phyloP scores from a whole-genome alignment of 2,888 invertebrate species.

The Ectemnius continuus region DNA sequence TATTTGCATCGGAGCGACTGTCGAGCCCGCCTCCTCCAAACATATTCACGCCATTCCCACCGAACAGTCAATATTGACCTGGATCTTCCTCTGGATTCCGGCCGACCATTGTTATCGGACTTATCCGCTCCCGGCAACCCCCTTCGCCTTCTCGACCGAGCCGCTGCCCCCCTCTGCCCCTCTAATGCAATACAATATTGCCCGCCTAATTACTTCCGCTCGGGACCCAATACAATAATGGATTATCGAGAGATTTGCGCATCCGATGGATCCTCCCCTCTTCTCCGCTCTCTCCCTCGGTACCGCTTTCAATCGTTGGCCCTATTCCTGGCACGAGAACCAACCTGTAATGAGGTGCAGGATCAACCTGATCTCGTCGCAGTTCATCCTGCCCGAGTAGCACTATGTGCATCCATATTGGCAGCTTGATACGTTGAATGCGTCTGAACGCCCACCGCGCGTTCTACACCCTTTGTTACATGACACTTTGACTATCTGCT shows the following conservation, averaged over 20 bases:
- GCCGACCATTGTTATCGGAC: not conserved
- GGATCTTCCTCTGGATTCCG: not conserved
- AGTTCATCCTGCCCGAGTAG: too few relatives aligned
- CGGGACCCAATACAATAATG: not conserved
- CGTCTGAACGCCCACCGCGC: too few relatives aligned
- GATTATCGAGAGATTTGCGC: conserved; percentile 5
- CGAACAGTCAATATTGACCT: conserved; percentile 18
- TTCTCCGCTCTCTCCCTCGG: too few relatives aligned
- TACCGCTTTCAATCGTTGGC: too few relatives aligned
- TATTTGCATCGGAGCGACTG: conserved; percentile 39
- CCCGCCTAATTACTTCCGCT: not conserved
- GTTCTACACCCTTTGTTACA: too few relatives aligned
- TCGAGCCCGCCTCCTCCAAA: conserved; percentile 11
- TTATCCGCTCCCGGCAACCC: not conserved
- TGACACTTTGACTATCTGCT: too few relatives aligned
- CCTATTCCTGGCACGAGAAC: too few relatives aligned
- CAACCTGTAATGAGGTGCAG: too few relatives aligned
- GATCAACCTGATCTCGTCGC: too few relatives aligned
- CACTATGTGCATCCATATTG: too few relatives aligned
- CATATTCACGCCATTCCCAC: conserved; percentile 19
- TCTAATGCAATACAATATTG: conserved; percentile 1
- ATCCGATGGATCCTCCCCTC: not conserved
- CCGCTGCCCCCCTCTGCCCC: not conserved
- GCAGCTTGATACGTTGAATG: too few relatives aligned
- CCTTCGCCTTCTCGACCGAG: not conserved